Conservation (phyloP, 2,113 vertebrate genomes). For the Pycnonotus jocosus region DNA sequence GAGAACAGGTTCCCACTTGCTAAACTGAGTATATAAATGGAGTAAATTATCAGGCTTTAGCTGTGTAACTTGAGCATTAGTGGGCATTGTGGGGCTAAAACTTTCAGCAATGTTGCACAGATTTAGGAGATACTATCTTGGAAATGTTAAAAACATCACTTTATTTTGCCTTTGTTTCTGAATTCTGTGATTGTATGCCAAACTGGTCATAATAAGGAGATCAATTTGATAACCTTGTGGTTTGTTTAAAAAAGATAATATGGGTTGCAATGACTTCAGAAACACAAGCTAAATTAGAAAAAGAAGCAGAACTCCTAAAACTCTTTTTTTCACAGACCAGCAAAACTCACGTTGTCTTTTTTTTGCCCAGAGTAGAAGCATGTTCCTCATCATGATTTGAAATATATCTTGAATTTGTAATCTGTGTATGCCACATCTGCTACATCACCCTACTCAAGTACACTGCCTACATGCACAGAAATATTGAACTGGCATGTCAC, state of each 20-base stretch:
- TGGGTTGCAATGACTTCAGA: not conserved
- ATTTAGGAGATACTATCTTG: not conserved
- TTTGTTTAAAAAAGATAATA: not conserved
- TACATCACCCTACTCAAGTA: not conserved
- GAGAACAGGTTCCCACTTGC: not conserved
- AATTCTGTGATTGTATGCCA: not conserved
- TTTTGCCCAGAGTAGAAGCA: not conserved
- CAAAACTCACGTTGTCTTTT: not conserved
- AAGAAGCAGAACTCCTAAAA: not conserved
- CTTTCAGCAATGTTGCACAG: rapidly evolving
- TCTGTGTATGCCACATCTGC: not conserved
- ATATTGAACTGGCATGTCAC: not conserved
- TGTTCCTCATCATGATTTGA: not conserved
- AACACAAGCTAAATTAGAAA: not conserved
- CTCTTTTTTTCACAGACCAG: not conserved
- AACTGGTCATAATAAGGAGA: not conserved
- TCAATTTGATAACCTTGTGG: not conserved
- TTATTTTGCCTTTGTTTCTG: not conserved
- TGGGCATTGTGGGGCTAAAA: not conserved
- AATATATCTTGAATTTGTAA: not conserved
- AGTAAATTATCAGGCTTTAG: not conserved
- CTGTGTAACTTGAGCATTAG: not conserved
- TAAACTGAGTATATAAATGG: not conserved
- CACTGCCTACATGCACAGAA: not conserved
- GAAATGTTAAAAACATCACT: not conserved